Evolutionary conservation across 2,797 vertebrate genomes (phyloP), one percentile per base, ranked within the genome.

Genomic region (Schizopygopsis malacanthus): DNA sequence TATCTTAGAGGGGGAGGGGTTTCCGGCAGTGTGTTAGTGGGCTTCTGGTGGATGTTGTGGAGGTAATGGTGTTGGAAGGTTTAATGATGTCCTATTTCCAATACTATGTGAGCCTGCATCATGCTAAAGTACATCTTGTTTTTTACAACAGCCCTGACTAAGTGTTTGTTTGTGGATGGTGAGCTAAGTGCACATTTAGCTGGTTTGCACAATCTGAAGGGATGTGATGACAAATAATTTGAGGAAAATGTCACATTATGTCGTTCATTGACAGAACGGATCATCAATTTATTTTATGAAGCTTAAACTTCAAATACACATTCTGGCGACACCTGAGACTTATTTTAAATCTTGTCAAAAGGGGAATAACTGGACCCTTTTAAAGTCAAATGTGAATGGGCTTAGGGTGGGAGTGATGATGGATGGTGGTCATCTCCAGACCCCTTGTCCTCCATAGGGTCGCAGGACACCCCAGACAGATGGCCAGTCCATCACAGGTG

Each of bases 151-250:
- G 16, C 52, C 45, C 25, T 43, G 12, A 54, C 33, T 25, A 56
- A 45, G 16, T 45, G 54, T 63, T 63, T 73, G 39, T 54, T 41
- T 8, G 81, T 37, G 11, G 54, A 72, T 45, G 52, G 20, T 59
- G 69, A 59, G 39, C 52, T 4, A 45, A 82, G 69, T 59, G n/a
- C 52, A 72, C 39, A 28, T 50, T 81, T 37, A 81, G 9, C 47
- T 39, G 37, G 52, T 59, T 82, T 54, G 67, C 22, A 56, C 22
- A 71, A 43, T 22, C 69, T 28, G 5, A n/a, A 56, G 73, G 18
- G 33, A 56, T 7, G 1, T 18, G 63, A 33, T 33, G 63, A 65
- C 63, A 67, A 18, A 9, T 18, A 37, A 37, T 67, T 67, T 16
- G 0, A 16, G 15, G 63, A 33, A 4, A 37, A 67, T 37, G 4